A percentile compares a stretch with the other conserved stretches of the same genome.
These are phyloP conservation scores for Megalurothrips usitatus DNA, from an alignment of 2,888 invertebrate genomes.

Conservation along the genomic window DNA sequence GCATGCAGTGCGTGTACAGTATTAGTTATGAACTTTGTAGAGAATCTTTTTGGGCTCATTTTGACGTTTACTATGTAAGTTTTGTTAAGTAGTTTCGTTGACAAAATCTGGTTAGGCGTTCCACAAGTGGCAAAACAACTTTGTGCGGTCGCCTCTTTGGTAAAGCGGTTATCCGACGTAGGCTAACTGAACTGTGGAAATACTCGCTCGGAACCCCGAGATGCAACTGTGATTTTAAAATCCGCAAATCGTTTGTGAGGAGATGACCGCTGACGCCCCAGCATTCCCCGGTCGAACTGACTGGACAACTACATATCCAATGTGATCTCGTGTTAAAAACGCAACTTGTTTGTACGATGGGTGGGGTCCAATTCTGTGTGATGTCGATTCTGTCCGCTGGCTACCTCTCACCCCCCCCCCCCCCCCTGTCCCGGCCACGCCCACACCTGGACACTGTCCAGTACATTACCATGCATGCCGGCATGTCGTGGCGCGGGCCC, in stretches of 20 bases:
- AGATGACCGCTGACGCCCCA: neutral
- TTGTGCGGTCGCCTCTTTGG: too few species aligned
- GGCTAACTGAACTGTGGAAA: too few species aligned
- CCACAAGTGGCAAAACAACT: too few species aligned
- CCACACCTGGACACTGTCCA: neutral
- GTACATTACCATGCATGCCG: neutral
- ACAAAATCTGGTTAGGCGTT: too few species aligned
- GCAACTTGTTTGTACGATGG: neutral
- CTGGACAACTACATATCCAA: constrained; percentile 2
- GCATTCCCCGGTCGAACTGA: neutral
- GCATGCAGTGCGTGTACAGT: neutral
- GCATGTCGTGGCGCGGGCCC: neutral
- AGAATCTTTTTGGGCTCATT: neutral
- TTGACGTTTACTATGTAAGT: neutral
- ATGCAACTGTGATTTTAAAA: neutral
- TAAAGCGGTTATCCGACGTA: too few species aligned
- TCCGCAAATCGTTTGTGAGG: neutral
- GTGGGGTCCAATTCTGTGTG: neutral
- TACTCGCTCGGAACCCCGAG: neutral
- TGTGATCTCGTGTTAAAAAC: neutral
- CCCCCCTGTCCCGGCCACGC: neutral
- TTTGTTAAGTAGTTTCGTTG: constrained; percentile 1
- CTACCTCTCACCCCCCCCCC: neutral
- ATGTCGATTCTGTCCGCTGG: neutral
- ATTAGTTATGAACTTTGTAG: neutral